Base-by-base conservation (phyloP, 2,797 vertebrate genomes). In the Margarornis squamiger region DNA sequence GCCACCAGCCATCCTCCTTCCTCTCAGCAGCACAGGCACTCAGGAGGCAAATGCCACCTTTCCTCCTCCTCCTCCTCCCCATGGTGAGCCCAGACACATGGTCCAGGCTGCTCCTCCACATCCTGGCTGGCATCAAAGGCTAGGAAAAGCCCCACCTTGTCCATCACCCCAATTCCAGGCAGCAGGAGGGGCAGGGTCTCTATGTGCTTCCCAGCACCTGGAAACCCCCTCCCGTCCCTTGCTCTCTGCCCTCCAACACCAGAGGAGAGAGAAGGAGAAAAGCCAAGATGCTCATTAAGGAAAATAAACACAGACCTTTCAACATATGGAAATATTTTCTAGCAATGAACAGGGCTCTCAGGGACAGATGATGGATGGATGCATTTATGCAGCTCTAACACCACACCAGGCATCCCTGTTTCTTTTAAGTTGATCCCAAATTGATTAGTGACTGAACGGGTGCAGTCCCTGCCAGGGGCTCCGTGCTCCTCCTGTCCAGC, bases 21-120 rank as follows among this genome's bases (percentile, higher is more conserved):
- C 61, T 57, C 48, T 26, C 70, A 61, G 38, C 54, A 86, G 36
- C 29, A 59, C 32, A 57, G 66, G 15, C 4, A 7, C 9, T 12
- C 26, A 17, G 65, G 46, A 68, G 8, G 13, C 34, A 90, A 90
- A 93, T 0, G 2, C 10, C 22, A 34, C 8, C n/a, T 18, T 63
- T 71, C 52, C 57, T 72, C 10, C 51, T 79, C 18, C 65, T 84
- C 36, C 51, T 67, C 11, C n/a, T 39, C 12, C 27, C 39, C 65
- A 27, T 0, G 0, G 26, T 3, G 9, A 77, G 20, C 6, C 21
- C 71, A 68, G 32, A 29, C 21, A 7, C 2, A 2, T 1, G 12
- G 27, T 32, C 52, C 57, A 34, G 55, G 54, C 76, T 81, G 54
- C 22, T 82, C 38, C 62, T 71, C 70, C 66, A 57, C 77, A 30